A percentile compares a stretch with the other conserved stretches of the same genome.
These are phyloP conservation scores for Noctua janthina DNA, from an alignment of 2,888 invertebrate species.

Conservation along the genomic window DNA sequence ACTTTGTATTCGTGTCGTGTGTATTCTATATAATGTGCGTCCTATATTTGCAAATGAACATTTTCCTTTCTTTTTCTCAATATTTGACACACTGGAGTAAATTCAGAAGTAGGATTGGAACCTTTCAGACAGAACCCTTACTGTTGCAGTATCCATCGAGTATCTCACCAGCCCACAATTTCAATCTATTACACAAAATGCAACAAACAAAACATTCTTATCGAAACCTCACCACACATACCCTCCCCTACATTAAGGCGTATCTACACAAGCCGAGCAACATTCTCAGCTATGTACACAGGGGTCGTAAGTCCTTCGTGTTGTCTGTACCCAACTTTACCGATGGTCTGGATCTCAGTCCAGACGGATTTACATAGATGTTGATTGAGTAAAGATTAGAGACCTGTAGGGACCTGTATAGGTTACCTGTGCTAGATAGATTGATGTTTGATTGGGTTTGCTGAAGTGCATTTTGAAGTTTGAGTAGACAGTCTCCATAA, in stretches of 20 bases:
- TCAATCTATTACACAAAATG: constrained; percentile 9
- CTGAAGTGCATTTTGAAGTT: neutral
- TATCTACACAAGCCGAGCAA: constrained; percentile 20
- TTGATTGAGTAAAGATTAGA: constrained; percentile 7
- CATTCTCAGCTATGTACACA: constrained; percentile 31
- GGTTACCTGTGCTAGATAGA: neutral
- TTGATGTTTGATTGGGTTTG: constrained; percentile 17
- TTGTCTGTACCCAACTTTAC: constrained; percentile 32
- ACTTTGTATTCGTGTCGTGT: neutral
- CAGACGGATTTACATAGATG: neutral
- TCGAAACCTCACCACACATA: neutral
- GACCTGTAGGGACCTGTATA: neutral
- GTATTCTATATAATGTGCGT: neutral
- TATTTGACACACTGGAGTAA: neutral
- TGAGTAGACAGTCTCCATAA: neutral
- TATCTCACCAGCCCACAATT: neutral
- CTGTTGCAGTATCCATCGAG: neutral
- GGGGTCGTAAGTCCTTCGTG: constrained; percentile 15
- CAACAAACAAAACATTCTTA: constrained; percentile 29
- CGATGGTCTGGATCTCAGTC: neutral
- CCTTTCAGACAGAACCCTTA: neutral
- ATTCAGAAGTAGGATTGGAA: neutral
- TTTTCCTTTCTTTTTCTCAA: neutral
- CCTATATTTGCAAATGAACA: neutral
- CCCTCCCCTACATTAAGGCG: constrained; percentile 12